Evolutionary conservation across 1,140 invertebrate species (phyloP).

Genomic region (Neotoxoptera formosana): DNA sequence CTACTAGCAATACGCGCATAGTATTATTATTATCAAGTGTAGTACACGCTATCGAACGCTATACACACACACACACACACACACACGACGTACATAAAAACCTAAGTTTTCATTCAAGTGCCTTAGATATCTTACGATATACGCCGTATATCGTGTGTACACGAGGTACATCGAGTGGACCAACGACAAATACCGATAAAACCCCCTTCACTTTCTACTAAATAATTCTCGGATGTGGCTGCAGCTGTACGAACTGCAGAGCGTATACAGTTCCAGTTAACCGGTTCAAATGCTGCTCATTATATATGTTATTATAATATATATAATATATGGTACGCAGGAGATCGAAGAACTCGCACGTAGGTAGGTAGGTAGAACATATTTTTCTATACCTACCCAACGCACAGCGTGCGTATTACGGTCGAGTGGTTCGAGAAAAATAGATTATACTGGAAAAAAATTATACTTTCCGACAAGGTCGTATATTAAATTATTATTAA

Average conservation of each 20-base stretch:
- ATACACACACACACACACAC: background rate
- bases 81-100: background rate
- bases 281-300: background rate
- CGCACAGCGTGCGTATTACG: background rate
- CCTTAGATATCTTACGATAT: background rate
- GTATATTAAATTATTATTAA: background rate
- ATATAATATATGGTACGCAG: background rate
- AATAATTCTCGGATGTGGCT: background rate
- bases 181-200: background rate
- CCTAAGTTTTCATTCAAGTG: conserved; percentile 20
- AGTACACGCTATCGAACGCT: background rate
- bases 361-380: background rate
- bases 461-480: conserved; percentile 2
- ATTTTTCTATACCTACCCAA: conserved; percentile 1
- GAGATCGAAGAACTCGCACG: background rate
- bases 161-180: background rate
- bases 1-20: background rate
- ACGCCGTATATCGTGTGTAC: background rate
- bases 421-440: conserved; percentile 23
- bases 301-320: background rate
- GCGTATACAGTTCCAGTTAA: conserved; percentile 25
- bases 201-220: conserved; percentile 40
- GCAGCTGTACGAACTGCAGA: background rate
- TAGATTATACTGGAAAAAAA: background rate
- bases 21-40: background rate